A percentile compares a stretch with the other conserved stretches of the same genome.
Conservation (phyloP, 1,140 invertebrate genomes). For the Sminthurides bifidus region DNA sequence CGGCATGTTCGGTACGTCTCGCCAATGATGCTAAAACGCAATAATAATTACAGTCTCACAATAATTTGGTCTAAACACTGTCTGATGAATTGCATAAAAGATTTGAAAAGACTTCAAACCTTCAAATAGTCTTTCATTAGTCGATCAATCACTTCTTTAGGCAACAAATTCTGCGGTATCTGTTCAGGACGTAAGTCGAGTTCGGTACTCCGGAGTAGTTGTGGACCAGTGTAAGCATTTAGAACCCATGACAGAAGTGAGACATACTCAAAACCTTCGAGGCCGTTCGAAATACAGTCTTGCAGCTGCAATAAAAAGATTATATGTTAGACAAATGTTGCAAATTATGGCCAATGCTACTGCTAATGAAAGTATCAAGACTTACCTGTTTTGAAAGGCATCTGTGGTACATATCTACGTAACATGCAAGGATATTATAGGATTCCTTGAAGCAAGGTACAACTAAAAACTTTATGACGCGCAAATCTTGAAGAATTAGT, state of each 20-base stretch:
- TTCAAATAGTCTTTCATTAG: slow-evolving; percentile 70
- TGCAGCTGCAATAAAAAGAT: slow-evolving; percentile 48
- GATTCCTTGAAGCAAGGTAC: slow-evolving; percentile 91
- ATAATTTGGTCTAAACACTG: too few species aligned
- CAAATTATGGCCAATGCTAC: too few species aligned
- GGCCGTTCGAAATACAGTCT: slow-evolving; percentile 69
- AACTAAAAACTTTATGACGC: slow-evolving; percentile 83
- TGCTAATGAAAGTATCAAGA: slow-evolving; percentile 1
- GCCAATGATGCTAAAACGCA: slow-evolving; percentile 61
- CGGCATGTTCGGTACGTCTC: slow-evolving; percentile 92
- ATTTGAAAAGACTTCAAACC: slow-evolving; percentile 34
- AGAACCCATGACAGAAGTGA: slow-evolving; percentile 84
- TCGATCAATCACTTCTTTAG: slow-evolving; percentile 56
- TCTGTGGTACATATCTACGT: slow-evolving; percentile 86
- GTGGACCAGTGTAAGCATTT: slow-evolving; percentile 68
- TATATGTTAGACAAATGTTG: background rate
- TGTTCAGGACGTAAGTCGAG: slow-evolving; percentile 62
- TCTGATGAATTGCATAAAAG: too few species aligned
- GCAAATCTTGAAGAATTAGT: slow-evolving; percentile 68
- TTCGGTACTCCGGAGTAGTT: slow-evolving; percentile 77
- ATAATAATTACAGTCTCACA: slow-evolving; percentile 5
- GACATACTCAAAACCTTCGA: slow-evolving; percentile 95
- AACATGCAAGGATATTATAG: slow-evolving; percentile 83
- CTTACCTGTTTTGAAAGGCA: slow-evolving; percentile 72
- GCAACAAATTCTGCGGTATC: slow-evolving; percentile 58